Base-by-base conservation (phyloP, 2,797 vertebrate species). In the Tamandua tetradactyla region DNA sequence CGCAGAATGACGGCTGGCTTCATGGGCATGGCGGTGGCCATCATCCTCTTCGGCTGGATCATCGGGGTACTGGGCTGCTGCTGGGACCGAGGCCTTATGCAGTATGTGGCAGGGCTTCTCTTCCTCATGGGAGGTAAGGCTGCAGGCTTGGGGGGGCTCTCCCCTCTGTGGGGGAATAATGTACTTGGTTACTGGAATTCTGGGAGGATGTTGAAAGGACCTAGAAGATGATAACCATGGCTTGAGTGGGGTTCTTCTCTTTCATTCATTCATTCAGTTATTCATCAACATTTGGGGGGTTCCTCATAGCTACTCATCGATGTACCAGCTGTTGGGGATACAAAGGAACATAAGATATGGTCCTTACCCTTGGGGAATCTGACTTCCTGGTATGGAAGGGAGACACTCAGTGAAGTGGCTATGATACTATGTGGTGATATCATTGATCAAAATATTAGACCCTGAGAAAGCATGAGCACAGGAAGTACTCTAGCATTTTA, bases 1-100 rank as follows among this genome's bases (percentile, higher is more conserved):
- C 98, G 99, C 97, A 98, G 99, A 97, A 99, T 99, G 99, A 99
- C 99, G 0, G 99, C 99, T 1, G 99, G 99, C 68, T 99, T 99
- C 98, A 99, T 99, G 99, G 99, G 99, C 97, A 99, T 99, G 99
- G 99, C 99, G 0, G 99, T 99, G 95, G 99, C 99, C 97, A 99
- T 99, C 98, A 99, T 99, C 97, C 99, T 99, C 93, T 99, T 99
- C 0, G 99, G 99, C 37, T 99, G 99, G 99, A 98, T 99, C 97
- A 99, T 99, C 0, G 99, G 99, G 0, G 98, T 99, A 97, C 99
- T 99, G 15, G 99, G 99, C 91, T 99, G 99, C 98, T 99, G 99
- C 97, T 99, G 99, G 99, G 99, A 99, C 97, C 98, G 99, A 96
- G 99, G 99, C 96, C 99, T 99, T 97, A 99, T 99, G 99, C 99